phyloP scores from a whole-genome alignment of 2,113 vertebrate genomes.

The Polypterus bichir region DNA sequence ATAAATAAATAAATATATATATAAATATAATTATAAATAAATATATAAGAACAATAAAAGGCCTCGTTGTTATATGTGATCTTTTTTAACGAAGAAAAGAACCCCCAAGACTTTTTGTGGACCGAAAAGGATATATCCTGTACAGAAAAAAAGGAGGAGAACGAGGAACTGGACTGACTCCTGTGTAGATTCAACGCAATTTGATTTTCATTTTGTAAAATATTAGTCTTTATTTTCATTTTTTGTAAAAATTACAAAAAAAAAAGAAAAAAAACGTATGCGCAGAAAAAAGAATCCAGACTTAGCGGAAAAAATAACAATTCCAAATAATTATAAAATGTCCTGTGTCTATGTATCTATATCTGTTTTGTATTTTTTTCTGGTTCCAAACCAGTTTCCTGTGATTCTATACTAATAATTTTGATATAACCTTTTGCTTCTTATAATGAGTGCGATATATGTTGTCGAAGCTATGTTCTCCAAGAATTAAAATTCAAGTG shows the following conservation, averaged over 20 bases:
- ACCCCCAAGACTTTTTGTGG: conserved; percentile 66
- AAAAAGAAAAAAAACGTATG: conserved; percentile 80
- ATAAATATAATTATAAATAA: conserved; percentile 36
- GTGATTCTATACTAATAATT: conserved; percentile 99
- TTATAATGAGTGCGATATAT: conserved; percentile 99
- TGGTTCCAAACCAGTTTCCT: conserved; percentile 99
- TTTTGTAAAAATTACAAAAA: conserved; percentile 69
- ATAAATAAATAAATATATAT: conserved; percentile 10
- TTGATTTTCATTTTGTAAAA: conserved; percentile 98
- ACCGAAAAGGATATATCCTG: conserved; percentile 87
- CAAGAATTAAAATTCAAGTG: conserved; percentile 99
- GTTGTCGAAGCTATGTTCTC: conserved; percentile 98
- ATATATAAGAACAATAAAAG: conserved; percentile 38
- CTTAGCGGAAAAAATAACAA: conserved; percentile 92
- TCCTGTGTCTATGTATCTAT: conserved; percentile 99
- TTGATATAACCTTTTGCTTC: conserved; percentile 99
- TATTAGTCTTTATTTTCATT: conserved; percentile 99
- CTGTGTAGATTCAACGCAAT: conserved; percentile 74
- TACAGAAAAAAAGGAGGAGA: conserved; percentile 70
- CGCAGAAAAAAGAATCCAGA: conserved; percentile 88
- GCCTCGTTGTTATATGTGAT: conserved; percentile 46
- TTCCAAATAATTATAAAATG: conserved; percentile 99
- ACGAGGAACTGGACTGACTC: conserved; percentile 71
- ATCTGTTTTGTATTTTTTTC: conserved; percentile 99
- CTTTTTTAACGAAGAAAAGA: conserved; percentile 3